phyloP scores from a whole-genome alignment of 1,140 invertebrate species.

The Plodia interpunctella region DNA sequence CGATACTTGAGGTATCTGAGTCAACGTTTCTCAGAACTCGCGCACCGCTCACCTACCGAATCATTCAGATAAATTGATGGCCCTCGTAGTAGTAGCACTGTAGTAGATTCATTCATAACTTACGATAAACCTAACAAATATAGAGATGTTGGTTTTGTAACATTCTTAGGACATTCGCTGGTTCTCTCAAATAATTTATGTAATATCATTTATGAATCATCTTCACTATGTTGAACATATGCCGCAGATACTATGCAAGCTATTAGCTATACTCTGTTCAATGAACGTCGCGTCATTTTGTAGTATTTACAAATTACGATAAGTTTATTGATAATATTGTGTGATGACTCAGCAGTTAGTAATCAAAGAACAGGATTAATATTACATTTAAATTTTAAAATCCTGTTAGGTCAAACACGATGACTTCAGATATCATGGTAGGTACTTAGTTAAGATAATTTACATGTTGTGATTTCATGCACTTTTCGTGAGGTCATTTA shows the following conservation, averaged over 20 bases:
- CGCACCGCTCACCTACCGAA: conserved; percentile 36
- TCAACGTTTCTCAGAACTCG: conserved; percentile 51
- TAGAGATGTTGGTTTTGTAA: conserved; percentile 30
- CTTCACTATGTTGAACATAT: conserved; percentile 23
- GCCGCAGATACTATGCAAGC: conserved; percentile 16
- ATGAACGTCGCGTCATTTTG: conserved; percentile 38
- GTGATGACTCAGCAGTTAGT: conserved; percentile 10
- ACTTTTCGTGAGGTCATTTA: too few relatives aligned
- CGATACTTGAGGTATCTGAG: conserved; percentile 29
- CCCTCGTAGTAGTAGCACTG: conserved; percentile 42
- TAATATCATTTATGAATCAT: conserved; percentile 37
- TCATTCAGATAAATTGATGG: conserved; percentile 35
- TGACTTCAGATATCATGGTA: too few relatives aligned
- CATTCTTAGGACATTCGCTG: conserved; percentile 25
- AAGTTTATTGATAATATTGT: conserved; percentile 12
- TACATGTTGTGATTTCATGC: too few relatives aligned
- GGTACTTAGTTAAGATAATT: too few relatives aligned
- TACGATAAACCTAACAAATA: conserved; percentile 35
- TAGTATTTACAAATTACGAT: conserved; percentile 39
- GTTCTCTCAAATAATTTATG: conserved; percentile 36
- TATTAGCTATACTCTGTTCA: conserved; percentile 44
- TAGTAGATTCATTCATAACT: conserved; percentile 60
- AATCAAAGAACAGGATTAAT: conserved; percentile 26
- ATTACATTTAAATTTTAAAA: too few relatives aligned
- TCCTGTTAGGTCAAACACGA: too few relatives aligned